These are phyloP conservation scores for Ptilodon capucinus DNA, from an alignment of 2,888 invertebrate species.

Conservation along the genomic window DNA sequence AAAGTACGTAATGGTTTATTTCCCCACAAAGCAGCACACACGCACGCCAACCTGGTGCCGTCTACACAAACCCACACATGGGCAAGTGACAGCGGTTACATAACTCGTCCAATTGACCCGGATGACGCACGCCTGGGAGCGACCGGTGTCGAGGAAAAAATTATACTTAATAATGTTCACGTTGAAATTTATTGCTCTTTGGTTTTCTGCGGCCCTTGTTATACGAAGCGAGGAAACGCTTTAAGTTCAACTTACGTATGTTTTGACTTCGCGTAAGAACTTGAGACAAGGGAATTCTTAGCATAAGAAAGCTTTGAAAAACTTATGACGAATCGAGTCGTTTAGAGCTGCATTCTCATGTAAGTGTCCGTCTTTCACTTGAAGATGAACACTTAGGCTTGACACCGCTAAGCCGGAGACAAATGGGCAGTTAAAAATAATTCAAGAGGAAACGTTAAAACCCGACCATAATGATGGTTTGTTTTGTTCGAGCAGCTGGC, in stretches of 20 bases:
- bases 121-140: conserved; percentile 49
- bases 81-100: conserved; percentile 45
- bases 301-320: conserved; percentile 2
- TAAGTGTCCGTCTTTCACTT: conserved; percentile 3
- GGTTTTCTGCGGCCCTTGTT: not conserved
- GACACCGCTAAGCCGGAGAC: conserved; percentile 9
- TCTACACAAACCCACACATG: conserved; percentile 4
- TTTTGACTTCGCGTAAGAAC: conserved; percentile 10
- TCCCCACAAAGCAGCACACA: conserved; percentile 15
- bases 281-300: conserved; percentile 3
- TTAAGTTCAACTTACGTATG: conserved; percentile 13
- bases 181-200: conserved; percentile 1
- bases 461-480: conserved; percentile 13
- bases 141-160: conserved; percentile 17
- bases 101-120: conserved; percentile 61
- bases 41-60: not conserved
- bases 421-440: conserved; percentile 16
- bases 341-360: conserved; percentile 2
- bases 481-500: conserved; percentile 17
- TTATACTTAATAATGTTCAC: conserved; percentile 11
- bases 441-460: conserved; percentile 11
- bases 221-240: conserved; percentile 2
- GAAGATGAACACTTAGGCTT: conserved; percentile 6
- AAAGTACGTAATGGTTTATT: conserved; percentile 9
- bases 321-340: conserved; percentile 10